These are phyloP conservation scores for Amorpha juglandis DNA, from an alignment of 2,888 invertebrate genomes.

Conservation along the genomic window DNA sequence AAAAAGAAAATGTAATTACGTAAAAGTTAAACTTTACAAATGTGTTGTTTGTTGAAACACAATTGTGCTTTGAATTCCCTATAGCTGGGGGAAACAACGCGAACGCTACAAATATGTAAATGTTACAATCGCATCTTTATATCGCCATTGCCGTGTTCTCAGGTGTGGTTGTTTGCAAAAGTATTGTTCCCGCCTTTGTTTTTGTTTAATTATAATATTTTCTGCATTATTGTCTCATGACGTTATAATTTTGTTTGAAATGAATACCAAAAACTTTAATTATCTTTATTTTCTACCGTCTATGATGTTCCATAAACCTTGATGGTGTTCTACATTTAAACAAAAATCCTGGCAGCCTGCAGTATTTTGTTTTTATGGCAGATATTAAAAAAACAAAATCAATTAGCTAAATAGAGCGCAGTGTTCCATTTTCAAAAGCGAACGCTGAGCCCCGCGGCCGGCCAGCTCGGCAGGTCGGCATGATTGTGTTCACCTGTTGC, in stretches of 20 bases:
- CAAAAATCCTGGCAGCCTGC: not conserved
- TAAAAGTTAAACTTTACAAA: not conserved
- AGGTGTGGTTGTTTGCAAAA: not conserved
- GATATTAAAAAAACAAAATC: not conserved
- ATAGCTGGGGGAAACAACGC: not conserved
- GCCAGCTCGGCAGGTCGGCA: constrained; percentile 26
- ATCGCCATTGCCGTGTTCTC: not conserved
- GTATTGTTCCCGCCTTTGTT: not conserved
- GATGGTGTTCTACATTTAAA: not conserved
- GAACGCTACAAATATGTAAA: constrained; percentile 11
- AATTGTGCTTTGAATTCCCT: constrained; percentile 7
- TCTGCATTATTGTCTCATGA: no score
- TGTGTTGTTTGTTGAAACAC: constrained; percentile 2
- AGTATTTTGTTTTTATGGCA: not conserved
- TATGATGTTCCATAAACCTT: no score
- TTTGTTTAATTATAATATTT: not conserved
- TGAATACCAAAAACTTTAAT: no score
- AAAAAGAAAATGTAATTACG: not conserved
- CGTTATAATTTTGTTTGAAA: no score
- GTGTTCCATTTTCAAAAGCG: constrained; percentile 21
- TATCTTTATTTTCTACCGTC: no score
- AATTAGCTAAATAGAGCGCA: constrained; percentile 5
- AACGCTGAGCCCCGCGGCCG: constrained; percentile 15
- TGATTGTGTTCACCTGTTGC: constrained; percentile 71
- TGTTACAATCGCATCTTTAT: constrained; percentile 15